Evolutionary conservation across 1,140 invertebrate genomes (phyloP), one percentile per base, ranked within the genome.

Genomic region (Doryteuthis pealeii): DNA sequence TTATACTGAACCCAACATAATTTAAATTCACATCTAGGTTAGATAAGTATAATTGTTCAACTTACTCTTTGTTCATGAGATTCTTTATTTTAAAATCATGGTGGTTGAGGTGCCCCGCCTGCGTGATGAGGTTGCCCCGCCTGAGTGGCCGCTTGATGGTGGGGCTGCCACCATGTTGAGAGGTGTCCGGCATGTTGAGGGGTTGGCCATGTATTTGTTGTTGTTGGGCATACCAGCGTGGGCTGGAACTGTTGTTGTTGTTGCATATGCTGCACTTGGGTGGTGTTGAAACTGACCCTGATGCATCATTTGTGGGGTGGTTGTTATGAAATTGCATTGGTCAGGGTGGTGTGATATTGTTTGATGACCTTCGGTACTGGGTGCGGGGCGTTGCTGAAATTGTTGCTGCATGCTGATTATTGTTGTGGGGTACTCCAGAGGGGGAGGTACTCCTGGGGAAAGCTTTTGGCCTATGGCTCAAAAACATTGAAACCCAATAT

Each of bases 371-470:
- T n/a, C n/a, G n/a, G n/a, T n/a, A n/a, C n/a, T n/a, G 22, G 45
- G 22, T 12, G 45, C 12, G 0, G 45, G n/a, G n/a, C n/a, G 45
- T 45, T 70, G 74, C 67, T 78, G 77, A 40, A 68, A 76, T 73
- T 54, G 73, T 30, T 78, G 74, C 32, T 81, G 77, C 32, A n/a
- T 72, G 73, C 65, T 76, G 76, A 32, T 78, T 75, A 10, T 70
- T 71, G 35, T 71, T 69, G 32, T 73, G 76, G 40, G 76, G 78
- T 2, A 79, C 76, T n/a, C 76, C 76, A 31, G 76, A 72, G 76
- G 69, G 22, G 45, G 45, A 49, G 45, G 45, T 49, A 49, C 45
- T 14, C 45, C 45, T 0, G 45, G 45, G 12, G 45, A 22, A 49
- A 12, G 12, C 45, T 45, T 73, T 43, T 18, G 76, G 74, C 22